These are phyloP conservation scores for Amphiduros pacificus DNA, from an alignment of 2,888 invertebrate genomes.

Conservation along the genomic window DNA sequence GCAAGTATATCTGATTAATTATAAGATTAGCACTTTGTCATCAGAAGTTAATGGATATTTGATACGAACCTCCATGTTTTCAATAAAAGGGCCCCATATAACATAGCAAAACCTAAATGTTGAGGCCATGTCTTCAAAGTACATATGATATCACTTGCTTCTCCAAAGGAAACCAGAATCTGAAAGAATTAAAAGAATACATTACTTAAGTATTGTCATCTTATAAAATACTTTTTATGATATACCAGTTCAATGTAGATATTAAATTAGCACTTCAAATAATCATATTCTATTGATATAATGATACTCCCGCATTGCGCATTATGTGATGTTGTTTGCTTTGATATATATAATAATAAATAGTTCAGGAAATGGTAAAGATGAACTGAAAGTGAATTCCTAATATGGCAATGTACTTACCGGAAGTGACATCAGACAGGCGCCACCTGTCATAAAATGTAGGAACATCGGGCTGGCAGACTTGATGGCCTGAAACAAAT, in stretches of 20 bases:
- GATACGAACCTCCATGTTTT: conserved; percentile 85
- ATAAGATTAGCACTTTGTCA: background rate
- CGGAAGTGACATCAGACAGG: conserved; percentile 90
- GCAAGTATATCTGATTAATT: too few relatives aligned
- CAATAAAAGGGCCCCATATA: conserved; percentile 88
- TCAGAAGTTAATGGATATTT: background rate
- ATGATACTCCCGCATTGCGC: background rate
- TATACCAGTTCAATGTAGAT: too few relatives aligned
- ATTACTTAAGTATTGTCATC: background rate
- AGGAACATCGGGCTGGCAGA: conserved; percentile 92
- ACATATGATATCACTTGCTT: conserved; percentile 81
- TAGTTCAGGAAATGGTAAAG: background rate
- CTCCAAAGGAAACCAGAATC: conserved; percentile 92
- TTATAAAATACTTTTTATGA: too few relatives aligned
- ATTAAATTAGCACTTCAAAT: too few relatives aligned
- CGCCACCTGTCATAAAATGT: conserved; percentile 84
- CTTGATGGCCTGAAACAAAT: conserved; percentile 80
- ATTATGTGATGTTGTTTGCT: background rate
- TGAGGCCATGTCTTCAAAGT: conserved; percentile 90
- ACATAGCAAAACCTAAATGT: conserved; percentile 89
- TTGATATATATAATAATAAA: background rate
- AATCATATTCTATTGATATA: background rate
- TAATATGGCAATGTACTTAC: conserved; percentile 62
- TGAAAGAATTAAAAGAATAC: conserved; percentile 57
- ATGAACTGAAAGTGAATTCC: background rate